Conservation (phyloP, 1,140 invertebrate species). For the Lasioglossum albipes region DNA sequence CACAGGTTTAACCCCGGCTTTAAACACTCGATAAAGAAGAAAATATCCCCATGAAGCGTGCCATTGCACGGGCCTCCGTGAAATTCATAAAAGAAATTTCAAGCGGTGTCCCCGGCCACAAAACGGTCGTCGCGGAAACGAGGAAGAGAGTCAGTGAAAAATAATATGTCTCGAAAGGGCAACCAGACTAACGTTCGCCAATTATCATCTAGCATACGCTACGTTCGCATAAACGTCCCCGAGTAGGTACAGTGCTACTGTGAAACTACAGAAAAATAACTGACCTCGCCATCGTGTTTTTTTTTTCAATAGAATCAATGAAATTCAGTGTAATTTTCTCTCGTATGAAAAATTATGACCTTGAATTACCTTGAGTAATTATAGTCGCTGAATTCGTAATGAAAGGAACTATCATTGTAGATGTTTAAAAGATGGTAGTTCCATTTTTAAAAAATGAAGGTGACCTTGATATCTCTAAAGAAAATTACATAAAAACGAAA, state of each 20-base stretch:
- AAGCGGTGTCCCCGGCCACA: not conserved
- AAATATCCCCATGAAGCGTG: not conserved
- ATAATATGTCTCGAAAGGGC: slow-evolving; percentile 28
- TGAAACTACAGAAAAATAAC: too few species aligned
- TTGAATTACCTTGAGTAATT: too few species aligned
- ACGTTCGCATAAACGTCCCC: slow-evolving; percentile 10
- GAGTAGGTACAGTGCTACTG: not conserved
- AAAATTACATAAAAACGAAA: too few species aligned
- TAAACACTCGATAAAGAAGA: slow-evolving; percentile 3
- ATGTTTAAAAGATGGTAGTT: too few species aligned
- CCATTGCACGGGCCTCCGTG: not conserved
- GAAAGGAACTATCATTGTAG: too few species aligned
- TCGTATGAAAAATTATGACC: too few species aligned
- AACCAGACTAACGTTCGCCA: slow-evolving; percentile 35
- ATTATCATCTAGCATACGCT: slow-evolving; percentile 32
- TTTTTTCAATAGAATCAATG: too few species aligned
- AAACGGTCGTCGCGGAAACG: not conserved
- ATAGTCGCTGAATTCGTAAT: too few species aligned
- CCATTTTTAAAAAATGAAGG: too few species aligned
- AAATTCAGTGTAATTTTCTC: too few species aligned
- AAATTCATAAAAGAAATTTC: not conserved
- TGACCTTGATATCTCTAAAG: too few species aligned
- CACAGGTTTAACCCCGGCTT: not conserved
- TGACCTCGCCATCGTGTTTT: too few species aligned
- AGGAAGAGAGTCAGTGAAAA: not conserved